Evolutionary conservation across 1,140 invertebrate genomes (phyloP), one percentile per base, ranked within the genome.

Genomic region (Micrasema longulum): DNA sequence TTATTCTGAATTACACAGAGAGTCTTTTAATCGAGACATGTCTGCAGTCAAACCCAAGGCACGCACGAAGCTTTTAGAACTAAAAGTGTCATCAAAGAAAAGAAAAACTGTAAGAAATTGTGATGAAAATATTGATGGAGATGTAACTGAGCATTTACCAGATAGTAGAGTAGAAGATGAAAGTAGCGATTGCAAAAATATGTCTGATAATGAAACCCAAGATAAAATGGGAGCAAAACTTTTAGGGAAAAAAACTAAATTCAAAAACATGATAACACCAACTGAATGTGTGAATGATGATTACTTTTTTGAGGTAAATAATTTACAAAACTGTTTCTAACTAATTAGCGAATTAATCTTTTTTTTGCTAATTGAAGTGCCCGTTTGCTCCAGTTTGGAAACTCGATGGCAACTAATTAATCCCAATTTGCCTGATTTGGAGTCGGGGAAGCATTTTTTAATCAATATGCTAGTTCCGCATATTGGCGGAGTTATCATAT

Each of bases 301-400:
- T 0, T 43, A 60, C 2, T 60, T 60, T 38, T 60, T 60, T 20
- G 0, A 60, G 31, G 55, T 60, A 41, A 22, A 22, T n/a, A 23
- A 10, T 5, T 12, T 53, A 23, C 7, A 2, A n/a, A 22, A 22
- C 9, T 9, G 2, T 53, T 53, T 31, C 50, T 23, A 23, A 23
- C 2, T 52, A 4, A 26, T 22, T 2, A 16, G 11, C 45, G 18
- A 16, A 16, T 9, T 16, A 48, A 48, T 11, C 2, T 48, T 48
- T 38, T 38, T 38, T 38, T 38, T 7, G 36, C 36, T 7, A 5
- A 38, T 12, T 38, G 36, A 38, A 38, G n/a, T n/a, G n/a, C n/a
- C n/a, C n/a, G n/a, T n/a, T n/a, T n/a, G n/a, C n/a, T n/a, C n/a
- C n/a, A n/a, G n/a, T 12, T 38, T 38, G 36, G 5, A 38, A 5